Conservation (phyloP, 2,888 invertebrate species). For the Hypsopygia costalis region DNA sequence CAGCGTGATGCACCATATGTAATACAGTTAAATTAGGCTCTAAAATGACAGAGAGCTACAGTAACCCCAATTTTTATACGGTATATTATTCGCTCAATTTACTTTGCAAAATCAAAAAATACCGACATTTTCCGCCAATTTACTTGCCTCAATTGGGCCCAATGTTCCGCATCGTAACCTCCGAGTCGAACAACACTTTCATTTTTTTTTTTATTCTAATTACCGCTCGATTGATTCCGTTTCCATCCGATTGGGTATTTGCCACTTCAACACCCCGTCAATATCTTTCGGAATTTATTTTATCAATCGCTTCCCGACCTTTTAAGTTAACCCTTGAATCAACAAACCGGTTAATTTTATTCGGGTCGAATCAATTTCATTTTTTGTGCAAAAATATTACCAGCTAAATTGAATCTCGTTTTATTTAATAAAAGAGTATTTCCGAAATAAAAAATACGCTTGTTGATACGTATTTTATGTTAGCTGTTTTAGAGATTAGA, state of each 20-base stretch:
- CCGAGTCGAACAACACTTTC: constrained; percentile 30
- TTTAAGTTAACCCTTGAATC: constrained; percentile 6
- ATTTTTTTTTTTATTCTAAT: constrained; percentile 35
- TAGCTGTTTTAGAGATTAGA: too few relatives aligned
- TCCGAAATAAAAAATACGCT: too few relatives aligned
- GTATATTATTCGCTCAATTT: too few relatives aligned
- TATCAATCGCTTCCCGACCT: constrained; percentile 3
- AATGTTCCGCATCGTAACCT: constrained; percentile 32
- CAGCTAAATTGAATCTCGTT: too few relatives aligned
- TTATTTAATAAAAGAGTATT: too few relatives aligned
- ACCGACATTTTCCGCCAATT: neutral
- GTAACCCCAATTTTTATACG: too few relatives aligned
- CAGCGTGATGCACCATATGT: too few relatives aligned
- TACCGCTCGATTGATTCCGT: constrained; percentile 34
- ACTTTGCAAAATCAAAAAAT: too few relatives aligned
- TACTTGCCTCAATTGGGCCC: constrained; percentile 14
- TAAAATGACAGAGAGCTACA: too few relatives aligned
- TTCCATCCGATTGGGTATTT: constrained; percentile 19
- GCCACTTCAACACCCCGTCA: constrained; percentile 20
- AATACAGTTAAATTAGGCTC: too few relatives aligned
- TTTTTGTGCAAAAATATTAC: too few relatives aligned
- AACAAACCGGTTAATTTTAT: neutral
- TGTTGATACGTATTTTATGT: too few relatives aligned
- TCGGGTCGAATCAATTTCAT: neutral
- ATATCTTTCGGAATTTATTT: constrained; percentile 19